Conservation (phyloP, 2,888 invertebrate species). For the Fragum fragum region DNA sequence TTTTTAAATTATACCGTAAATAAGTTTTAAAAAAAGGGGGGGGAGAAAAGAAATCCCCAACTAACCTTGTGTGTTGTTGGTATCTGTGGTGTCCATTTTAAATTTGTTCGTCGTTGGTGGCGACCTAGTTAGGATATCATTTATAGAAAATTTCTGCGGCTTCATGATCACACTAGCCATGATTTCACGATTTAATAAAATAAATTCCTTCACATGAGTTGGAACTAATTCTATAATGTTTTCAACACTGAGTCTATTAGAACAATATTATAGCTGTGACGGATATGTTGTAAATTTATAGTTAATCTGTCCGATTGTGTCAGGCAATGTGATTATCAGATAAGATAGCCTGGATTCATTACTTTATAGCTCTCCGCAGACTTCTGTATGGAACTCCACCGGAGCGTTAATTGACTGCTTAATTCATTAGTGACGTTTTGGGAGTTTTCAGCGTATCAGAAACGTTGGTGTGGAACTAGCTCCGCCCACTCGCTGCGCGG, state of each 20-base stretch:
- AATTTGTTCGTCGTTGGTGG: constrained; percentile 18
- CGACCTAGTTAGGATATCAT: constrained; percentile 52
- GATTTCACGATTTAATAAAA: neutral
- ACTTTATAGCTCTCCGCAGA: constrained; percentile 52
- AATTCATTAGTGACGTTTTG: constrained; percentile 59
- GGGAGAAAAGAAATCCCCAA: no score
- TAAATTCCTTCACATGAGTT: neutral
- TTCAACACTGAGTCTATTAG: constrained; percentile 23
- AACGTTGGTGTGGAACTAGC: constrained; percentile 11
- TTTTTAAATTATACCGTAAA: no score
- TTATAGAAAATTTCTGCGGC: constrained; percentile 62
- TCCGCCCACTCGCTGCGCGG: constrained; percentile 58
- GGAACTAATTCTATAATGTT: neutral
- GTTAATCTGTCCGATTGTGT: constrained; percentile 51
- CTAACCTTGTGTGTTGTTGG: neutral
- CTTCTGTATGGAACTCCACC: constrained; percentile 32
- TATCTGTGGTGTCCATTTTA: neutral
- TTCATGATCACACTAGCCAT: constrained; percentile 39
- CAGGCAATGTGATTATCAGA: constrained; percentile 53
- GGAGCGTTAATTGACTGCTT: constrained; percentile 59
- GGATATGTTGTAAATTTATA: constrained; percentile 46
- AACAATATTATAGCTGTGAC: constrained; percentile 15
- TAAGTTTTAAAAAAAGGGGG: no score
- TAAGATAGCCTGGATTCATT: constrained; percentile 53
- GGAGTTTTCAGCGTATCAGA: constrained; percentile 32